A percentile compares a stretch with the other conserved stretches of the same genome.
These are phyloP conservation scores for Drosophila guanche DNA, from an alignment of 1,140 invertebrate genomes.

Conservation along the genomic window DNA sequence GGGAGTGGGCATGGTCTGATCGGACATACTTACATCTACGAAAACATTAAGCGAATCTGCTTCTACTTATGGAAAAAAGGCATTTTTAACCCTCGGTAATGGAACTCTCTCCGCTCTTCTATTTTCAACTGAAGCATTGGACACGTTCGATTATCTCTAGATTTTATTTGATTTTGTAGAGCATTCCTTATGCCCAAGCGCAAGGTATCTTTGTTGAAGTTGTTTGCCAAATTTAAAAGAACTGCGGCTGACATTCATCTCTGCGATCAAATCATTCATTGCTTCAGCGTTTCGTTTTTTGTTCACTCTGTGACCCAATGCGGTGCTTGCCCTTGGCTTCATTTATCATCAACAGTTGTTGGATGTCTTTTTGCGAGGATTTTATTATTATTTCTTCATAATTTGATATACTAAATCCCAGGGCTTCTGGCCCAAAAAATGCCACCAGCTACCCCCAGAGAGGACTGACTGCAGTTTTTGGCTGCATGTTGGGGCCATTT, in stretches of 20 bases:
- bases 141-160: no score
- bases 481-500: slow-evolving; percentile 45
- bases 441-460: not conserved
- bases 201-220: no score
- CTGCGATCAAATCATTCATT: no score
- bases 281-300: no score
- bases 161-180: not conserved
- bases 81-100: no score
- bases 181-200: no score
- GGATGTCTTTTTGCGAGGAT: slow-evolving; percentile 40
- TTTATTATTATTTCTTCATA: slow-evolving; percentile 48
- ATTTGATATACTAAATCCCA: slow-evolving; percentile 36
- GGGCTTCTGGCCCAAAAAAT: not conserved
- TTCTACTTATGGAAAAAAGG: no score
- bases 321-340: slow-evolving; percentile 33
- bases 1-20: not conserved
- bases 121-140: no score
- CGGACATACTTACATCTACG: not conserved
- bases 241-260: no score
- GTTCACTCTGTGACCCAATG: slow-evolving; percentile 3
- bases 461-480: slow-evolving; percentile 22
- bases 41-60: no score
- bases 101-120: no score
- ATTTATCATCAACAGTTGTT: slow-evolving; percentile 38
- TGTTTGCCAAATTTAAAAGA: no score